A percentile compares a stretch with the other conserved stretches of the same genome.
Conservation (phyloP, 1,140 invertebrate species). For the Steinernema feltiae region DNA sequence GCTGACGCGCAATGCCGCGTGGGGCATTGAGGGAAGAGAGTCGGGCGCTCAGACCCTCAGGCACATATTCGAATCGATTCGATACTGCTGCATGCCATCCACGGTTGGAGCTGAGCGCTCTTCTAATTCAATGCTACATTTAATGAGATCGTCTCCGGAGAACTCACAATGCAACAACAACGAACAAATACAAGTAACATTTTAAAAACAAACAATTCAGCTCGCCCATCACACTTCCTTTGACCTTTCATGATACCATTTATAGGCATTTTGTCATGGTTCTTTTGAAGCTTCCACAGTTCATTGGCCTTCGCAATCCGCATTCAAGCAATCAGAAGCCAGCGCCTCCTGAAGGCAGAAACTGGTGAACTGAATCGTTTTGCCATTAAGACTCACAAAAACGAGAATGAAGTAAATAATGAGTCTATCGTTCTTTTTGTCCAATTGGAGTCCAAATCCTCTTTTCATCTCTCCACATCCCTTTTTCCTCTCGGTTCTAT, state of each 20-base stretch:
- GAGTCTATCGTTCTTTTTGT: neutral
- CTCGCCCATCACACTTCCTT: no score
- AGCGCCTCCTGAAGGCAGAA: no score
- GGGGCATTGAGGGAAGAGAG: neutral
- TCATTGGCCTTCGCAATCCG: no score
- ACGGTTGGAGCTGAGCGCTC: neutral
- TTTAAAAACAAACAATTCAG: no score
- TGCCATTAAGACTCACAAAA: neutral
- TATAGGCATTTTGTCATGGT: no score
- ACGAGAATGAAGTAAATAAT: neutral
- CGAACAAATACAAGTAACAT: no score
- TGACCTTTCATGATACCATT: no score
- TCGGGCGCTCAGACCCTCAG: neutral
- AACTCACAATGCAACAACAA: no score
- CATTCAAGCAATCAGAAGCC: no score
- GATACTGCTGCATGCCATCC: slow-evolving; percentile 6
- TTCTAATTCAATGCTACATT: neutral
- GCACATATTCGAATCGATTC: slow-evolving; percentile 6
- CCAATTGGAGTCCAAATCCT: neutral
- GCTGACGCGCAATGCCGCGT: neutral
- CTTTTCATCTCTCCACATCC: neutral
- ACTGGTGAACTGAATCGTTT: neutral
- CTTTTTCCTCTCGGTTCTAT: no score
- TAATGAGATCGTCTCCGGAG: neutral
- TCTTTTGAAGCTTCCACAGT: no score